Evolutionary conservation across 1,140 invertebrate species (phyloP).

Genomic region (Teleopsis dalmanni): DNA sequence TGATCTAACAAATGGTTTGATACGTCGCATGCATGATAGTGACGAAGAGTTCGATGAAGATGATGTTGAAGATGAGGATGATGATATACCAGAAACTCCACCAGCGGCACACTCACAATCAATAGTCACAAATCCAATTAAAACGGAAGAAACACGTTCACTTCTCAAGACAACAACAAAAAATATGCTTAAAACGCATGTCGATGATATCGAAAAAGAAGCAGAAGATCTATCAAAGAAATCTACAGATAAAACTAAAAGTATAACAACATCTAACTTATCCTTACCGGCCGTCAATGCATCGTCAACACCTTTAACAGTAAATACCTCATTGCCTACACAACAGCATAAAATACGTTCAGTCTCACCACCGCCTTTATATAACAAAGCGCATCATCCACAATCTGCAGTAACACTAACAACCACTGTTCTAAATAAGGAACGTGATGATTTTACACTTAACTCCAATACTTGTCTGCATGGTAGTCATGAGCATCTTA

Average conservation of each 20-base stretch:
- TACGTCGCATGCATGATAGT: slow-evolving; percentile 37
- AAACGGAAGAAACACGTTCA: slow-evolving; percentile 10
- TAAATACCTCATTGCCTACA: background rate
- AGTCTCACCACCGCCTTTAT: slow-evolving; percentile 34
- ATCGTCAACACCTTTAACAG: slow-evolving; percentile 13
- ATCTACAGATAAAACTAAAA: slow-evolving; percentile 23
- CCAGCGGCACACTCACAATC: slow-evolving; percentile 32
- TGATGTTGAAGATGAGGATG: slow-evolving; percentile 28
- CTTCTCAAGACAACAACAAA: slow-evolving; percentile 3
- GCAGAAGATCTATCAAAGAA: slow-evolving; percentile 38
- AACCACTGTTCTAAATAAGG: slow-evolving; percentile 16
- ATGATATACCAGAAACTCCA: slow-evolving; percentile 21
- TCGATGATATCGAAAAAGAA: slow-evolving; percentile 25
- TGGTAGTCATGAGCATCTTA: slow-evolving; percentile 26
- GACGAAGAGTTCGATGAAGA: slow-evolving; percentile 41
- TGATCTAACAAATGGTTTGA: slow-evolving; percentile 36
- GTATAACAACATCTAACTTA: slow-evolving; percentile 14
- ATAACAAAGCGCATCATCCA: slow-evolving; percentile 40
- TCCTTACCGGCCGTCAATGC: background rate
- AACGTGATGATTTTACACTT: slow-evolving; percentile 14
- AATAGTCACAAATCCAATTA: slow-evolving; percentile 7
- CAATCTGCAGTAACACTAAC: slow-evolving; percentile 18
- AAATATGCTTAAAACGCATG: background rate
- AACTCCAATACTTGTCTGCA: slow-evolving; percentile 9
- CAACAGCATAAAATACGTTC: slow-evolving; percentile 25